A percentile compares a stretch with the other conserved stretches of the same genome.
Conservation (phyloP, 2,797 vertebrate genomes). For the Sebastes paucispinis region DNA sequence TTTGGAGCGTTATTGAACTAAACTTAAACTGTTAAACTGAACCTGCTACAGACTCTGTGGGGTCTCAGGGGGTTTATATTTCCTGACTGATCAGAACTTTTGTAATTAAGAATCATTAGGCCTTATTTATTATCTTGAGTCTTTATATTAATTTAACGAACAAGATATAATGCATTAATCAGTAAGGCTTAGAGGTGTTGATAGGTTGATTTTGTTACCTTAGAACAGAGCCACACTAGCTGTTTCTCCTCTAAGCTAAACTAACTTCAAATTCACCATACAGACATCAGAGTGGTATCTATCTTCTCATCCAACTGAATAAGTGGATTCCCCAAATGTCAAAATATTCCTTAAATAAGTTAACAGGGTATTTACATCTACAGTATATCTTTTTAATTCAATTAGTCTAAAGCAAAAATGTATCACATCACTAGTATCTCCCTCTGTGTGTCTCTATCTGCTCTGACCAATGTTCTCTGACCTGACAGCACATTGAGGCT, state of each 20-base stretch:
- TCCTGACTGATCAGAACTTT: no score
- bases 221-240: neutral
- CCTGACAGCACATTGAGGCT: constrained; percentile 2
- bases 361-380: neutral
- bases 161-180: neutral
- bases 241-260: neutral
- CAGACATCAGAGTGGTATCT: neutral
- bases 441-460: neutral
- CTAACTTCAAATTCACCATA: neutral
- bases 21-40: no score
- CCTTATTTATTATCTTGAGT: no score
- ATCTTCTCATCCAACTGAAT: neutral
- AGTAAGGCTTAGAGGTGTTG: neutral
- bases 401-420: neutral
- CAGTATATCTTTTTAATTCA: constrained; percentile 11
- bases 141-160: neutral
- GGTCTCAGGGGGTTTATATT: no score
- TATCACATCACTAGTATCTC: neutral
- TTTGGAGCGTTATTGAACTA: no score
- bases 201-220: neutral
- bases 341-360: neutral
- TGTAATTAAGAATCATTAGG: no score
- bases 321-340: neutral
- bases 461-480: neutral
- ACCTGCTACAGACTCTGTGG: no score